Evolutionary conservation across 2,888 invertebrate species (phyloP), one percentile per base, ranked within the genome.

Genomic region (Dioctria linearis): DNA sequence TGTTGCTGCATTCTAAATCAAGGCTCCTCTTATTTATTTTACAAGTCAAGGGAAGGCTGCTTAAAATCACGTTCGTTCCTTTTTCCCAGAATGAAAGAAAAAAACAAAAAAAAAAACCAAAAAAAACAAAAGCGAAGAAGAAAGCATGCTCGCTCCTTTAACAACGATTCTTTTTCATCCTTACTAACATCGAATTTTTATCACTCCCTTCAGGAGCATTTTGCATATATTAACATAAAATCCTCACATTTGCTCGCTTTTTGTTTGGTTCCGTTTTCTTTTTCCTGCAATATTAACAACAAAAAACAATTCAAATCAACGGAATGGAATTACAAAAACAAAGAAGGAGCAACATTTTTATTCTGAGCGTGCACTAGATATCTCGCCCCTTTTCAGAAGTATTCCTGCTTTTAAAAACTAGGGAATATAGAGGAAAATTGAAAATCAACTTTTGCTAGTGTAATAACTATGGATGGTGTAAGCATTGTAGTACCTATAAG

Each of bases 171-270:
- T 54, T 11, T 54, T 11, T 11, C 54, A 54, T 54, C 11, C 9
- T 54, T 54, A n/a, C 54, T n/a, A 54, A n/a, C 9, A 11, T 54
- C 54, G 54, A 54, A 54, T 54, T 54, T 54, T 54, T 54, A 54
- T 54, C 6, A 54, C 54, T 54, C 54, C 54, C 11, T 54, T 54
- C 11, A 54, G 54, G 4, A 54, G 54, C 54, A 8, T n/a, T n/a
- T 54, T 54, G 54, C 54, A 54, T 54, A 54, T 11, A 54, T 54
- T 54, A 54, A 54, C 54, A 54, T 54, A 54, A 54, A 54, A 54
- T 54, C 3, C 9, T 25, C 2, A 54, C 11, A 54, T 54, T 54
- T 54, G 54, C 54, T n/a, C 54, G 11, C 4, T 54, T 6, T 54
- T 54, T 54, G 11, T n/a, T 11, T 54, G 54, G 6, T n/a, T 54